Percentiles rank a stretch among this genome's conserved stretches.
phyloP scores from a whole-genome alignment of 2,113 vertebrate genomes.

The Crotophaga sulcirostris region DNA sequence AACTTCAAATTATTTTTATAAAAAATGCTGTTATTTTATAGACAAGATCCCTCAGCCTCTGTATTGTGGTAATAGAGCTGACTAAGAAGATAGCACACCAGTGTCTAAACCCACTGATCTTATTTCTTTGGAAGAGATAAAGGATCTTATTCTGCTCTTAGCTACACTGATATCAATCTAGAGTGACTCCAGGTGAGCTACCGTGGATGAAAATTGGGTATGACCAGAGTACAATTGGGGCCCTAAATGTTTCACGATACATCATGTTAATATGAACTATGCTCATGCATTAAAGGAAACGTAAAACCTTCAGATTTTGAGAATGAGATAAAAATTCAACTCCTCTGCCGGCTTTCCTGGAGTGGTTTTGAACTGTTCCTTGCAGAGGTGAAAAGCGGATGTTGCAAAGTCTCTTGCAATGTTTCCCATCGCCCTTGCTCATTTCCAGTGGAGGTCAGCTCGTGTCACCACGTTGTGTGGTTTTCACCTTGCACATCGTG shows the following conservation, averaged over 20 bases:
- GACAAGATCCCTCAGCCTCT: background rate
- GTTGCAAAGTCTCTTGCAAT: background rate
- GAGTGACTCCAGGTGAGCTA: background rate
- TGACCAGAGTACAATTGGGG: background rate
- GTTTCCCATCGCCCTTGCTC: background rate
- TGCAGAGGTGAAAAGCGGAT: background rate
- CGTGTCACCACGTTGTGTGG: accelerated
- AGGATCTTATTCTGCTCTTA: background rate
- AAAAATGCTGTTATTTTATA: background rate
- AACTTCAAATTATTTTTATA: too few relatives aligned
- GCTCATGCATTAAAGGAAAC: background rate
- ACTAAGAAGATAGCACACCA: background rate
- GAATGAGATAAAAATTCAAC: background rate
- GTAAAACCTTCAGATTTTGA: background rate
- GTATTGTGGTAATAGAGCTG: background rate
- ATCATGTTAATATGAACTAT: background rate
- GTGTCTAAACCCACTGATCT: background rate
- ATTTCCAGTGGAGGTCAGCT: background rate
- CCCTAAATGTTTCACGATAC: accelerated
- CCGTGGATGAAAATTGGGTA: background rate
- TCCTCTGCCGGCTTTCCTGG: background rate
- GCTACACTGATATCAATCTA: background rate
- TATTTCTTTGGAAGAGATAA: background rate
- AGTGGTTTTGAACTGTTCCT: background rate
- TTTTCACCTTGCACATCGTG: accelerated